These are phyloP conservation scores for Perca schrenkii DNA, from an alignment of 2,113 vertebrate genomes.

Conservation along the genomic window DNA sequence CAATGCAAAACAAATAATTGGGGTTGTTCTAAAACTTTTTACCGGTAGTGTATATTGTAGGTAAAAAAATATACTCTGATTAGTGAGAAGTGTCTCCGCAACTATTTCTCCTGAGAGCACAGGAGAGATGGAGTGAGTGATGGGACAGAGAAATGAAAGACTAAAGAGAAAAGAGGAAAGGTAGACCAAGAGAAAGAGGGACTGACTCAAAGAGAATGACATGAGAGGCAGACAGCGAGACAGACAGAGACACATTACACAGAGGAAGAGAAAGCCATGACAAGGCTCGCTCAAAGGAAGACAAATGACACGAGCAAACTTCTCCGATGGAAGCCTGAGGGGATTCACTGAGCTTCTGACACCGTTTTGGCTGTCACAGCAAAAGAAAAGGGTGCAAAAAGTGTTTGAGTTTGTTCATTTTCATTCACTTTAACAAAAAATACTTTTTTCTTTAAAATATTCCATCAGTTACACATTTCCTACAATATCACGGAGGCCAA, in stretches of 20 bases:
- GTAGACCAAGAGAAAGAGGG: background rate
- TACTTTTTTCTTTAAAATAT: background rate
- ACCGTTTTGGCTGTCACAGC: background rate
- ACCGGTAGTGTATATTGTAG: too few species aligned
- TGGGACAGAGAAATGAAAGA: constrained; percentile 22
- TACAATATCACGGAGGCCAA: background rate
- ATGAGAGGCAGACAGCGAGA: constrained; percentile 22
- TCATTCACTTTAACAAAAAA: background rate
- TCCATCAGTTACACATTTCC: too few species aligned
- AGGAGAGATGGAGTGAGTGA: constrained; percentile 29
- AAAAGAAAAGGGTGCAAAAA: background rate
- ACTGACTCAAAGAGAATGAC: constrained; percentile 32
- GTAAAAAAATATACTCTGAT: background rate
- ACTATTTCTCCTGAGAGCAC: background rate
- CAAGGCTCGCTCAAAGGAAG: constrained; percentile 37
- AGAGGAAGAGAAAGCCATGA: constrained; percentile 30
- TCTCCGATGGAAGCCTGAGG: constrained; percentile 21
- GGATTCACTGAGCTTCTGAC: constrained; percentile 10
- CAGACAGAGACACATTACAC: constrained; percentile 32
- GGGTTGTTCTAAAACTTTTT: too few species aligned
- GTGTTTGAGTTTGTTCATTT: background rate
- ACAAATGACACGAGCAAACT: constrained; percentile 42
- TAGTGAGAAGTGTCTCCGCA: background rate
- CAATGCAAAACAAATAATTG: too few species aligned
- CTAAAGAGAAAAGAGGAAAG: background rate